These are phyloP conservation scores for Cyanocitta stelleri DNA, from an alignment of 2,113 vertebrate genomes.

Conservation along the genomic window DNA sequence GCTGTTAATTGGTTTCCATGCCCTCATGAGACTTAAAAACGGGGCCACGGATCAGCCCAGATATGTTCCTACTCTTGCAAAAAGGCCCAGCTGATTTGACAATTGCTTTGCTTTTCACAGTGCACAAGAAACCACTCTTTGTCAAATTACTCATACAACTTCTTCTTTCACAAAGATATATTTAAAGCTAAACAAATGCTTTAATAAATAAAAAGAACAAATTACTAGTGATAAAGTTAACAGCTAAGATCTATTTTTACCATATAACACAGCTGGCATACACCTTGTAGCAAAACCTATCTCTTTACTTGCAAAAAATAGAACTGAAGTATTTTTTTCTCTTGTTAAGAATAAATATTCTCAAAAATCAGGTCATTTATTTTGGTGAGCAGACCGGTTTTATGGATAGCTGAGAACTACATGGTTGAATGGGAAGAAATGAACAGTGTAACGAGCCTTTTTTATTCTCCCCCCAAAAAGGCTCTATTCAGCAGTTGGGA, in stretches of 20 bases:
- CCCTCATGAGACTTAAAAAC: neutral
- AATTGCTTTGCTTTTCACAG: neutral
- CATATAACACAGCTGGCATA: neutral
- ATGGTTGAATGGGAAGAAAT: neutral
- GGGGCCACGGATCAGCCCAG: neutral
- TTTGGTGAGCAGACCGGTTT: neutral
- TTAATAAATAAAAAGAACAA: neutral
- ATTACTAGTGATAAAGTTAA: neutral
- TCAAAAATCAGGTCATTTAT: constrained; percentile 3
- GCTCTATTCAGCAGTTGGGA: neutral
- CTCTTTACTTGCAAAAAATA: neutral
- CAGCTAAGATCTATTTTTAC: neutral
- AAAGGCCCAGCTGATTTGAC: neutral
- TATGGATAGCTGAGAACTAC: neutral
- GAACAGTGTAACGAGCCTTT: neutral
- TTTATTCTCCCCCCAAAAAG: neutral
- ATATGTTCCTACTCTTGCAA: neutral
- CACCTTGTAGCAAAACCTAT: neutral
- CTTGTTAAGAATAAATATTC: neutral
- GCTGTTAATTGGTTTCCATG: constrained; percentile 1
- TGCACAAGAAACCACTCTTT: neutral
- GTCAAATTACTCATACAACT: neutral
- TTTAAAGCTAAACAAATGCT: neutral
- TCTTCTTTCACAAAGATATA: neutral
- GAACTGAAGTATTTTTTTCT: neutral